Conservation (phyloP, 1,140 invertebrate genomes). For the Halyomorpha halys region DNA sequence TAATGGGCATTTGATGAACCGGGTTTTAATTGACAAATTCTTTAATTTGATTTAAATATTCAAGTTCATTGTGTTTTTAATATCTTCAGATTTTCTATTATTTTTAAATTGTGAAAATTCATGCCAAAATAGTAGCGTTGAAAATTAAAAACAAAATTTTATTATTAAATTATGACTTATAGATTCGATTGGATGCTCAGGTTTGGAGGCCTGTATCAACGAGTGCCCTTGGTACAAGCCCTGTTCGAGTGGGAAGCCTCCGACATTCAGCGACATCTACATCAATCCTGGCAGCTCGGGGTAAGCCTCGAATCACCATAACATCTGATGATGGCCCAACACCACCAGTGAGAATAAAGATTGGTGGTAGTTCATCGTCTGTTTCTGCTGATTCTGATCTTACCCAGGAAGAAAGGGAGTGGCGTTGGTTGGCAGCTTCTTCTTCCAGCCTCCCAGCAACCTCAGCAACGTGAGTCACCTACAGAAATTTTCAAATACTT, state of each 20-base stretch:
- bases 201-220: conserved; percentile 20
- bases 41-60: too few relatives aligned
- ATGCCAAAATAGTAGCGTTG: too few relatives aligned
- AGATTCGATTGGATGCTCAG: background rate
- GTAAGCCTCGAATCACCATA: conserved; percentile 20
- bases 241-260: background rate
- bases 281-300: conserved; percentile 7
- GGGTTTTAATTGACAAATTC: too few relatives aligned
- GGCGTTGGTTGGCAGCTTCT: conserved; percentile 17
- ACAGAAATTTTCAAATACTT: too few relatives aligned
- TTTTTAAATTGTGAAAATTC: too few relatives aligned
- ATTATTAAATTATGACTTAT: too few relatives aligned
- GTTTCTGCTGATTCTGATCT: conserved; percentile 21
- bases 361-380: conserved; percentile 20
- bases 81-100: too few relatives aligned
- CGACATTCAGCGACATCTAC: conserved; percentile 22
- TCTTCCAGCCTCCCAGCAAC: conserved; percentile 19
- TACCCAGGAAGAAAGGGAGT: conserved; percentile 23
- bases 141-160: too few relatives aligned
- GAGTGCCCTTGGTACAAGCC: background rate
- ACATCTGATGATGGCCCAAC: conserved; percentile 5
- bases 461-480: background rate
- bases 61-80: too few relatives aligned
- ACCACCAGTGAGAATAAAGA: background rate
- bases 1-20: too few relatives aligned